Base-by-base conservation (phyloP, 2,797 vertebrate genomes). In the Uromys caudimaculatus region DNA sequence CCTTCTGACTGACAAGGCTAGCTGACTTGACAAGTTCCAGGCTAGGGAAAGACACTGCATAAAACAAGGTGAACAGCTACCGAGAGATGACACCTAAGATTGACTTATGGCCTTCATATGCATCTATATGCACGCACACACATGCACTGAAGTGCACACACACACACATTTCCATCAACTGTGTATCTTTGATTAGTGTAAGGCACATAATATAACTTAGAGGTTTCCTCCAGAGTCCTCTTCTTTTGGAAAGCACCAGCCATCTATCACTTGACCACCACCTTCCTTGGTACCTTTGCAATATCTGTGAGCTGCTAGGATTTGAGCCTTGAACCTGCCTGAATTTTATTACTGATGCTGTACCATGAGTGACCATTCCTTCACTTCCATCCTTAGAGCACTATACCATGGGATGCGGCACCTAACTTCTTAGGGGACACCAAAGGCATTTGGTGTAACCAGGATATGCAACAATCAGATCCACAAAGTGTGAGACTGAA, bases 321-420 rank as follows among this genome's bases (percentile, higher is more conserved):
- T 14, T 78, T 78, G 32, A 87, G 23, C 35, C 32, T 29, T 50
- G 14, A 29, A 21, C 14, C 71, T 81, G 7, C 6, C 44, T 13
- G 21, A 47, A 4, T 19, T 41, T 79, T 10, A 9, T 38, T 90
- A 17, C 54, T 38, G 5, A 11, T 2, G 23, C 54, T 38, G 17
- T 62, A 4, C 3, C 27, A 6, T 71, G 3, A 5, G 0, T 56
- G 64, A 27, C 44, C 56, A 32, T 27, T 9, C 13, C 50, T 85
- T 32, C 8, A 16, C 14, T 77, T 82, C 73, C 7, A 44, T 13
- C 76, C 41, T 92, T 54, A 23, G n/a, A 47, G 13, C 12, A 4
- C 3, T 47, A 82, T 21, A 24, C 4, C 8, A 1, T 24, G 50
- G 16, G 5, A 0, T 47, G 0, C 0, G 0, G 27, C 11, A 41